Evolutionary conservation across 1,140 invertebrate genomes (phyloP), one percentile per base, ranked within the genome.

Genomic region (Camponotus pennsylvanicus): DNA sequence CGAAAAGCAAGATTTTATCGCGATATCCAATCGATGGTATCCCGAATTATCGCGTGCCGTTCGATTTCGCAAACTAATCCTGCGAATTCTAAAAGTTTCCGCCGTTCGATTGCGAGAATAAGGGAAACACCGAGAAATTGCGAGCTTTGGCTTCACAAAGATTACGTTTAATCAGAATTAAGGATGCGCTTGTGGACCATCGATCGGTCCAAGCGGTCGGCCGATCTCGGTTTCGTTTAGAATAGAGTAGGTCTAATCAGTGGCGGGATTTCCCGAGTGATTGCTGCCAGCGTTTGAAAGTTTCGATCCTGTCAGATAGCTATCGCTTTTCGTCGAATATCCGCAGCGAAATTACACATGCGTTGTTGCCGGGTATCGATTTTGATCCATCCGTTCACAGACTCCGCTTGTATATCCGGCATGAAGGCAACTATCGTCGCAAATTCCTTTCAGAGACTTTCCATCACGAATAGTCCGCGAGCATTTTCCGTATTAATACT

Each of bases 131-230:
- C 15, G 4, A 52, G 59, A n/a, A 34, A 71, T 49, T 45, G 52
- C 49, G 37, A 42, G 34, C 21, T 59, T 37, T 42, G 67, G 61
- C n/a, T 63, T 73, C 59, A 18, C 37, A 67, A 77, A 90, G 86
- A 87, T 89, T 82, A 67, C 86, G 76, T 90, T 87, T 85, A 89
- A 90, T 90, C 88, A 87, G 86, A 90, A 90, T 90, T 90, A 90
- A 90, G 66, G 70, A 70, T 85, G 85, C 59, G 69, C 87, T 83
- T 69, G 84, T 13, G 84, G 77, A 67, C 45, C 77, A 67, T 86
- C 66, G 75, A 73, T 82, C 49, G 42, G 34, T 49, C 37, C 45
- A 57, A 79, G 55, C 37, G 76, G 63, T 66, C 83, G 66, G 82
- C 27, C 63, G 80, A 85, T 88, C 70, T 77, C 63, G 52, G 84